Evolutionary conservation across 2,888 invertebrate species (phyloP), one percentile per base, ranked within the genome.

Genomic region (Melolontha melolontha): DNA sequence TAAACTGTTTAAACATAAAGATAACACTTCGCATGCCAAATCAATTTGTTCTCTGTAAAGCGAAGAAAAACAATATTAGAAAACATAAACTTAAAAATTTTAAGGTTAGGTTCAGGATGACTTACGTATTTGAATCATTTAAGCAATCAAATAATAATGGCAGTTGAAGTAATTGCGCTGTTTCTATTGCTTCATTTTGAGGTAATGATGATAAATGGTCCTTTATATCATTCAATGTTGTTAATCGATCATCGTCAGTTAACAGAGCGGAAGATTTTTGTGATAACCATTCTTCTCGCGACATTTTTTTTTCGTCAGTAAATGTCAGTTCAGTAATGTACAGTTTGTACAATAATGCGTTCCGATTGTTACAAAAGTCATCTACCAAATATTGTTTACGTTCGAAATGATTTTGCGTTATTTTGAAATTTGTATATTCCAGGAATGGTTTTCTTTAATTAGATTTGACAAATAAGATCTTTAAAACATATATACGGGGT

Each of bases 141-240:
- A 91, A 81, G 75, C 91, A 91, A 47, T 89, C 87, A 69, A 91
- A 87, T 65, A 92, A 85, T 74, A 87, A 84, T 0, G 88, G 84
- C 64, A 91, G 84, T 71, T 87, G 87, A 14, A 88, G 72, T 62
- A 82, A 71, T 51, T 80, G 80, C 10, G 82, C 82, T 12, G 84
- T 82, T 71, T 82, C 77, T 12, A 77, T 75, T 2, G 79, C 81
- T 76, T 86, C 85, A 44, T 84, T 74, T 8, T 81, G 76, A 0
- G 84, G 76, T 16, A 83, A 73, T 7, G 81, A 79, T 66, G 79
- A 78, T 0, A 87, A 79, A 54, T 83, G 82, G 1, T 82, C 79
- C 52, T 83, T 83, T 59, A 87, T 85, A 74, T 84, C 85, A 54
- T 78, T 82, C 49, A 87, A 78, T 0, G 85, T 82, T 2, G 82